Evolutionary conservation across 2,797 vertebrate genomes (phyloP), one percentile per base, ranked within the genome.

Genomic region (Poecilia gillii): DNA sequence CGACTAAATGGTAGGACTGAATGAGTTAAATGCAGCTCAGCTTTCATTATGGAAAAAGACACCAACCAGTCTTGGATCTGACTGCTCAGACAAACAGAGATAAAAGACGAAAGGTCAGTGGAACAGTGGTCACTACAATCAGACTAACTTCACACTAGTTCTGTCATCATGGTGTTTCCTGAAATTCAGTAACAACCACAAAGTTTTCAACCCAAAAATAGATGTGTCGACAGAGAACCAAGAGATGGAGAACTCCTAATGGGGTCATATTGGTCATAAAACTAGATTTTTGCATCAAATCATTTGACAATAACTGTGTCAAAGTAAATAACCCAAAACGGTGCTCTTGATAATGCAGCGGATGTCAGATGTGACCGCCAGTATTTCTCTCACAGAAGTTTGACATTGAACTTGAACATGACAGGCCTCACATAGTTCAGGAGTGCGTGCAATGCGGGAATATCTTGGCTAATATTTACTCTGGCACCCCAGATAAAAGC

Each of bases 391-490:
- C 33, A 25, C 11, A 46, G 18, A 33, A 28, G 79, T 47, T 76
- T 76, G 14, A 36, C 59, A n/a, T 41, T 71, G n/a, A 51, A 62
- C 55, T 43, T 12, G 46, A 41, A 78, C 82, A 57, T 74, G 68
- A 70, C 73, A 53, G 76, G 68, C 81, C 43, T 72, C 76, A 76
- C 51, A 62, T 47, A 76, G 36, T 62, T 85, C 74, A 79, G 12
- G 6, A 11, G 53, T 31, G 33, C 8, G 31, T 45, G 74, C 3
- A 36, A 39, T 68, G 71, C 76, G 82, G 79, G 85, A 90, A 88
- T 88, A 89, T 79, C 64, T 57, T 72, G 47, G 71, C 85, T 90
- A 94, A 93, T 93, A 93, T 94, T 94, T 90, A 77, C 53, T 47
- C 73, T 84, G 71, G 79, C 76, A 77, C 74, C 80, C 80, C 83